Evolutionary conservation across 2,888 invertebrate genomes (phyloP).

Genomic region (Pandemis corylana): DNA sequence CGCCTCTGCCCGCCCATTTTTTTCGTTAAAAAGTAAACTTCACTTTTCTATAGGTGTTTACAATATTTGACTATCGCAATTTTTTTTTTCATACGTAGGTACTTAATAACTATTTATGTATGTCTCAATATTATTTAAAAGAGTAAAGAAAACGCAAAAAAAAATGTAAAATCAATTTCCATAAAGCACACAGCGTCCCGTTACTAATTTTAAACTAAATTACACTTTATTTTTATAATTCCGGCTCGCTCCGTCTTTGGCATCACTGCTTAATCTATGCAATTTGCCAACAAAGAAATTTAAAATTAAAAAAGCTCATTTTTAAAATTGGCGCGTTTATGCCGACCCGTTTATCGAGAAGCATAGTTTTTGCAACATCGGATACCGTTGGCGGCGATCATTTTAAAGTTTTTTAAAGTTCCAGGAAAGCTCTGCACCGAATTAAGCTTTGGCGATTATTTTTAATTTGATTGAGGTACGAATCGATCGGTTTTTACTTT

Average conservation of each 20-base stretch:
- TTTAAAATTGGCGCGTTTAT: conserved; percentile 37
- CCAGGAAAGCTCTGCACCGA: conserved; percentile 60
- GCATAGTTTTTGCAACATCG: conserved; percentile 58
- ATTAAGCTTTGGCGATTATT: conserved; percentile 72
- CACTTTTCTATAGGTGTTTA: neutral
- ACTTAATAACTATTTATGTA: too few relatives aligned
- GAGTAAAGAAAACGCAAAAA: too few relatives aligned
- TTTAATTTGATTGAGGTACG: conserved; percentile 68
- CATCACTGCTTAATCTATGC: conserved; percentile 15
- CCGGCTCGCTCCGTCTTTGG: neutral
- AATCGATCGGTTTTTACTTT: conserved; percentile 47
- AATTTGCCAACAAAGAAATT: conserved; percentile 26
- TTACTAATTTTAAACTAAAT: neutral
- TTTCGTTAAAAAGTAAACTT: neutral
- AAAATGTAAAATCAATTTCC: too few relatives aligned
- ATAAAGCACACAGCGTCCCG: neutral
- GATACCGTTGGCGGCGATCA: conserved; percentile 60
- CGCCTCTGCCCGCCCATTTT: too few relatives aligned
- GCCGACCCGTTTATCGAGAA: conserved; percentile 27
- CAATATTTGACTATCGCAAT: too few relatives aligned
- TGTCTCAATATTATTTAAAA: too few relatives aligned
- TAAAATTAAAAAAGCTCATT: conserved; percentile 23
- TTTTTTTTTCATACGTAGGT: too few relatives aligned
- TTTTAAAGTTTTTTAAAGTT: conserved; percentile 67
- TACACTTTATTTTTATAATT: neutral